Evolutionary conservation across 2,113 vertebrate species (phyloP).

Genomic region (Oceanites oceanicus): DNA sequence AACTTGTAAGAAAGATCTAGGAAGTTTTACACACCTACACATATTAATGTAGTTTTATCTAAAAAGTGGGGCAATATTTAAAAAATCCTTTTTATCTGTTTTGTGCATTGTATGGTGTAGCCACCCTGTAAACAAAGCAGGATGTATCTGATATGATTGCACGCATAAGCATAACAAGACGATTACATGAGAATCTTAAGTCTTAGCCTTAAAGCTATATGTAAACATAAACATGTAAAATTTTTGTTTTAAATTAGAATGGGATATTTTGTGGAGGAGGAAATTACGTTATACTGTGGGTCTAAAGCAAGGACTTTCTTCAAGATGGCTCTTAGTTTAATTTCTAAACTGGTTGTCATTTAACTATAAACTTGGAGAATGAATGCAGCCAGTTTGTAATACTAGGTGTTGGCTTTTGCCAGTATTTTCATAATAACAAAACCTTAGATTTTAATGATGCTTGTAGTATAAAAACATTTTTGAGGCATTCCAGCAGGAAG

Average conservation of each 20-base stretch:
- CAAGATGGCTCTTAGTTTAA: background rate
- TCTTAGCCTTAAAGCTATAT: background rate
- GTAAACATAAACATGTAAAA: background rate
- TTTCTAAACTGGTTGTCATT: background rate
- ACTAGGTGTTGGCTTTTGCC: background rate
- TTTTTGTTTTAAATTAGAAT: background rate
- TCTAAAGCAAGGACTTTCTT: background rate
- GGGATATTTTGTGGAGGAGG: background rate
- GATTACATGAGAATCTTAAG: background rate
- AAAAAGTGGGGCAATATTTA: background rate
- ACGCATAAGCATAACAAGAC: fast-evolving
- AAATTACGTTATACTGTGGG: background rate
- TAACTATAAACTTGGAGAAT: background rate
- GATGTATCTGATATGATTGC: background rate
- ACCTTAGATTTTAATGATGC: background rate
- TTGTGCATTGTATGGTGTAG: background rate
- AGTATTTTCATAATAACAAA: background rate
- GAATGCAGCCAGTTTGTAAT: background rate
- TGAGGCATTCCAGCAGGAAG: background rate
- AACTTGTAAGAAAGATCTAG: background rate
- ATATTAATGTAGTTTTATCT: background rate
- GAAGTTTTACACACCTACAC: background rate
- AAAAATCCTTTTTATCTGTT: background rate
- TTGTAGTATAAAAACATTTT: background rate
- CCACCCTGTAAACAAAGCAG: background rate